Evolutionary conservation across 2,113 vertebrate species (phyloP).

Genomic region (Sigmodon hispidus): DNA sequence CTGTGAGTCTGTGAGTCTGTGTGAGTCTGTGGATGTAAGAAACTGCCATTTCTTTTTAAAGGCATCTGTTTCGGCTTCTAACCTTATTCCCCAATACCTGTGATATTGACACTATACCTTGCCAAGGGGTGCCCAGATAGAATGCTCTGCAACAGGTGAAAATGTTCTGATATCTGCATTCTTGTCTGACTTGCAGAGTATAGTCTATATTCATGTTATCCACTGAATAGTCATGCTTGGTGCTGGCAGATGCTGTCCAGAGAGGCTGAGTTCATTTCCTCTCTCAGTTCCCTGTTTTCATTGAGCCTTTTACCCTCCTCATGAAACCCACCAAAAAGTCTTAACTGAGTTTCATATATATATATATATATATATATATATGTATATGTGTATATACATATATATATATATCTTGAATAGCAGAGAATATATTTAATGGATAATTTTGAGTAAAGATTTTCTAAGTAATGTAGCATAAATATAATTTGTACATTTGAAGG

Average conservation of each 20-base stretch:
- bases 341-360: background rate
- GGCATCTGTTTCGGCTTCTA: too few species aligned
- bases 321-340: background rate
- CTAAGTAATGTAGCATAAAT: background rate
- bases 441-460: background rate
- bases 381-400: too few species aligned
- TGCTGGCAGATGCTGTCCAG: background rate
- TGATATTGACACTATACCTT: too few species aligned
- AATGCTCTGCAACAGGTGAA: too few species aligned
- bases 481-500: background rate
- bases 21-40: too few species aligned
- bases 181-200: background rate
- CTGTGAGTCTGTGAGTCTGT: too few species aligned
- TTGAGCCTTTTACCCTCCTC: background rate
- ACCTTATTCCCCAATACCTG: too few species aligned
- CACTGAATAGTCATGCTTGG: background rate
- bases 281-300: accelerated
- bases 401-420: background rate
- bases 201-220: background rate
- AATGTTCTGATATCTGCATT: background rate
- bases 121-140: too few species aligned
- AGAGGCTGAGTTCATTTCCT: background rate
- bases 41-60: too few species aligned
- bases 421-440: background rate
- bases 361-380: background rate